Base-by-base conservation (phyloP, 2,113 vertebrate genomes). In the Trachemys scripta region DNA sequence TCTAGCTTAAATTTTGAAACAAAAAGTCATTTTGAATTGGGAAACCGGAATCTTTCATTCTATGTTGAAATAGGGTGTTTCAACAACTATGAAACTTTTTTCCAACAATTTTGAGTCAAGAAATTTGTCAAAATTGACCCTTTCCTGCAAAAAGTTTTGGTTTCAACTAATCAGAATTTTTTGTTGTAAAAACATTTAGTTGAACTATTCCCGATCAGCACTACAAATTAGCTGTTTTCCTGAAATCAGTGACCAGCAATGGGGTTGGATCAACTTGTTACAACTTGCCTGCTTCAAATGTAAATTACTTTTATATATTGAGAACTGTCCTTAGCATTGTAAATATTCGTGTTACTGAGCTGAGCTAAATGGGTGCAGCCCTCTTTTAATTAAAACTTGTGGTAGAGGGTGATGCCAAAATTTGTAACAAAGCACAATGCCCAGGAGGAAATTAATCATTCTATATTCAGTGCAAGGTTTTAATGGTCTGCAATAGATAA, bases 321-420 rank as follows among this genome's bases (percentile, higher is more conserved):
- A 81, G 24, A 87, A 38, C 4, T 57, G 3, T 31, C 42, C 78
- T 51, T 85, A 81, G 24, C 24, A 90, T 95, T 50, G 29, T 90
- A 84, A 80, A 56, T 42, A 8, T 90, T 72, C 35, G 10, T 69
- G 35, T 72, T 92, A 3, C 85, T 84, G 5, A n/a, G 80, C 79
- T 90, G 49, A 87, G 90, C 35, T 76, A 79, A 95, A 91, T 78
- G 82, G 84, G 45, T 79, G 56, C 0, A 13, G 49, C 13, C 17
- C 35, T 65, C 50, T 88, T 87, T 75, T 85, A 0, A 78, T 31
- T 53, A 1, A 54, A 1, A 94, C 24, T 38, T 16, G 1, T 51
- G 87, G 79, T 29, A 92, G 62, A 84, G 24, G 10, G 59, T 38
- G 75, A 94, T 45, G 24, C 86, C 88, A 24, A 94, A 95, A 87